Percentiles rank a stretch among this genome's conserved stretches.
These are phyloP conservation scores for Piaya cayana DNA, from an alignment of 2,113 vertebrate genomes.

Conservation along the genomic window DNA sequence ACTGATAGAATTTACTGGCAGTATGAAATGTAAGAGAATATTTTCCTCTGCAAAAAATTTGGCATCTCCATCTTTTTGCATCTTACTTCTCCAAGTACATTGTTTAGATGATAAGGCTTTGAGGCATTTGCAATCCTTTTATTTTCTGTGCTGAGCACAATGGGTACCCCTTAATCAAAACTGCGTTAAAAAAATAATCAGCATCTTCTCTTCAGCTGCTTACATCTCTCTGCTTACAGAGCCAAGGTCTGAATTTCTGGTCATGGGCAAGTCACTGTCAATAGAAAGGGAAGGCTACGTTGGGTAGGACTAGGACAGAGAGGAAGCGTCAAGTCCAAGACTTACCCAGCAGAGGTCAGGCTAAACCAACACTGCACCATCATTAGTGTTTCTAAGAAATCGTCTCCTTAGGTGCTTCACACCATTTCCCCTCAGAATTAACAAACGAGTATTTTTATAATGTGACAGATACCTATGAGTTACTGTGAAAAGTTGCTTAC, in stretches of 20 bases:
- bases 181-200: neutral
- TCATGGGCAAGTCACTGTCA: neutral
- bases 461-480: neutral
- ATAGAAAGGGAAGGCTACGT: neutral
- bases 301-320: neutral
- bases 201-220: neutral
- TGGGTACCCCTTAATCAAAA: neutral
- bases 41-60: neutral
- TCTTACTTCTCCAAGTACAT: neutral
- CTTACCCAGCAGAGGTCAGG: constrained; percentile 48
- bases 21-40: neutral
- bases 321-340: neutral
- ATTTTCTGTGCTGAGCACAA: neutral
- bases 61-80: neutral
- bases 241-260: neutral
- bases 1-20: neutral
- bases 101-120: neutral
- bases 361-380: constrained; percentile 21
- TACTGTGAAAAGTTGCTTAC: neutral
- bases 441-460: neutral
- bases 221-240: neutral
- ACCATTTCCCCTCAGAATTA: neutral
- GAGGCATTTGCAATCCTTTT: neutral
- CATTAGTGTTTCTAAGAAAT: neutral
- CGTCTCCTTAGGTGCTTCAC: neutral